A percentile compares a stretch with the other conserved stretches of the same genome.
phyloP scores from a whole-genome alignment of 2,888 invertebrate species.

The Pediacus dermestoides region DNA sequence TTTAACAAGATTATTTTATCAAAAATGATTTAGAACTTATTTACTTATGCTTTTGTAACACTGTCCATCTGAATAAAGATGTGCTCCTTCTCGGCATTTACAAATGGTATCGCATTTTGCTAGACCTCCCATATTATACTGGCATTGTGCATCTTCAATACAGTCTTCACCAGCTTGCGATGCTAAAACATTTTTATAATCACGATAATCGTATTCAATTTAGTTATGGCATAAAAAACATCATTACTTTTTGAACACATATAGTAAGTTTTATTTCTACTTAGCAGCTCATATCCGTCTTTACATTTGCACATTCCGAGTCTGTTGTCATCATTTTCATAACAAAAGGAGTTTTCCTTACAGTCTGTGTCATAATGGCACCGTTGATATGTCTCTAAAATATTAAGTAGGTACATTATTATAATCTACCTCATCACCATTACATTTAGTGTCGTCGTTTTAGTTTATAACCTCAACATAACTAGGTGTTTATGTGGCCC shows the following conservation, averaged over 20 bases:
- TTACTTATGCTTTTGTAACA: constrained; percentile 40
- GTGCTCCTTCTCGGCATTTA: constrained; percentile 34
- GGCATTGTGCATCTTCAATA: constrained; percentile 40
- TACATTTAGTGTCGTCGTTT: no score
- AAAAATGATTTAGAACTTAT: constrained; percentile 16
- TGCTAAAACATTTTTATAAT: no score
- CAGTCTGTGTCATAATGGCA: constrained; percentile 41
- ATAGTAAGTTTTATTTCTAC: constrained; percentile 44
- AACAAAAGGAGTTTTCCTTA: constrained; percentile 42
- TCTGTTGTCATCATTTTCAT: constrained; percentile 36
- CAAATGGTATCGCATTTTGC: constrained; percentile 36
- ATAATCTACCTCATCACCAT: no score
- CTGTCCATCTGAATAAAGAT: constrained; percentile 33
- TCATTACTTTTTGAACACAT: constrained; percentile 49
- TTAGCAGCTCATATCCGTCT: constrained; percentile 42
- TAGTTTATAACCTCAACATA: no score
- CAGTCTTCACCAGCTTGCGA: constrained; percentile 41
- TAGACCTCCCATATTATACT: constrained; percentile 31
- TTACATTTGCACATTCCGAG: constrained; percentile 48
- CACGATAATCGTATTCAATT: no score
- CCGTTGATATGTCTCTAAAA: constrained; percentile 31
- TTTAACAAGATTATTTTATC: constrained; percentile 5
- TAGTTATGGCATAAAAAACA: no score
- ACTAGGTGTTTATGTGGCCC: no score
- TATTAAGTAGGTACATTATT: no score